Conservation (phyloP, 2,888 invertebrate genomes). For the Cephus pygmeus region DNA sequence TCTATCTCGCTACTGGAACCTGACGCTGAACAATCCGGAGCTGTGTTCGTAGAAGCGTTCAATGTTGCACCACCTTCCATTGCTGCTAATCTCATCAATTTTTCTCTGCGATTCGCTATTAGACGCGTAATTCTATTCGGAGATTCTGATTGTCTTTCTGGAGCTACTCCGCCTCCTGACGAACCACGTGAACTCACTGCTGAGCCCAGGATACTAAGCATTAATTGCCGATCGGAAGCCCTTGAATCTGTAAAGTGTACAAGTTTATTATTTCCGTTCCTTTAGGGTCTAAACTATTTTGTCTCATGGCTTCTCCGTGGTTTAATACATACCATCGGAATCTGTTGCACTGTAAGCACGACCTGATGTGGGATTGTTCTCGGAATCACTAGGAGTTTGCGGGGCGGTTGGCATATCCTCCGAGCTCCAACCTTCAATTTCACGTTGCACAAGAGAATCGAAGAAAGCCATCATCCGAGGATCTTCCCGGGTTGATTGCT, state of each 20-base stretch:
- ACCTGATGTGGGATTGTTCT: constrained; percentile 49
- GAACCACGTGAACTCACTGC: constrained; percentile 41
- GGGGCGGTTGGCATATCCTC: constrained; percentile 65
- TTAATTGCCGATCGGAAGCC: constrained; percentile 47
- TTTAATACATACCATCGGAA: constrained; percentile 50
- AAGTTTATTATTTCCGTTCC: not conserved
- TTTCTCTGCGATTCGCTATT: constrained; percentile 78
- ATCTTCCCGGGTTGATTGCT: constrained; percentile 89
- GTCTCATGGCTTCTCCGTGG: not conserved
- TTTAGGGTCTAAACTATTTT: not conserved
- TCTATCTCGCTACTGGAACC: constrained; percentile 21
- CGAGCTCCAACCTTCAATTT: constrained; percentile 83
- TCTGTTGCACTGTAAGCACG: constrained; percentile 66
- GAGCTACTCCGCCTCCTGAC: constrained; percentile 40
- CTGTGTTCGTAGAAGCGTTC: constrained; percentile 25
- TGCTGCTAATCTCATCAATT: constrained; percentile 72
- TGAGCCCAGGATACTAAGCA: constrained; percentile 49
- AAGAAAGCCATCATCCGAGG: constrained; percentile 97
- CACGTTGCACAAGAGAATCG: constrained; percentile 91
- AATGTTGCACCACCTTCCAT: constrained; percentile 41
- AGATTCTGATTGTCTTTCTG: constrained; percentile 64
- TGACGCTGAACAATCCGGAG: constrained; percentile 28
- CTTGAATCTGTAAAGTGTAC: constrained; percentile 43
- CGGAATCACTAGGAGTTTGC: constrained; percentile 52
- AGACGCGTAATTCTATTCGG: constrained; percentile 79